phyloP scores from a whole-genome alignment of 2,113 vertebrate genomes.

The Stercorarius parasiticus region DNA sequence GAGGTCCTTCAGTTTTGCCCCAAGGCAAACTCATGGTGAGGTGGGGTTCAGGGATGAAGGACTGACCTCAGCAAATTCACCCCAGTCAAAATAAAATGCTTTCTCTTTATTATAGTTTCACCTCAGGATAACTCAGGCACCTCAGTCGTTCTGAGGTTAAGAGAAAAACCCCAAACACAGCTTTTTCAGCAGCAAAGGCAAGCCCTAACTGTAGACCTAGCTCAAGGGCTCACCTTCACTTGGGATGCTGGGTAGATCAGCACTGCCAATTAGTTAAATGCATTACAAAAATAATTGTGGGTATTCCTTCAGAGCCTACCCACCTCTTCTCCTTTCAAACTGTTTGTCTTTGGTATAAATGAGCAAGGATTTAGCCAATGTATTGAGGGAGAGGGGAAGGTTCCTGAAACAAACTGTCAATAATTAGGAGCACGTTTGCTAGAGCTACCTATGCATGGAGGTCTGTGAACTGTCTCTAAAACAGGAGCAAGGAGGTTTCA shows the following conservation, averaged over 20 bases:
- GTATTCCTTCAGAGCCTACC: not conserved
- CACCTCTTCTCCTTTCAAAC: not conserved
- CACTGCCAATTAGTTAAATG: not conserved
- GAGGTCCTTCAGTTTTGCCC: not conserved
- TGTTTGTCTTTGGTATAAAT: not conserved
- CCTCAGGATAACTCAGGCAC: not conserved
- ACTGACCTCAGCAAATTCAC: not conserved
- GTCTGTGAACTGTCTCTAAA: not conserved
- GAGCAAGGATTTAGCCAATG: not conserved
- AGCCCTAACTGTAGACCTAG: not conserved
- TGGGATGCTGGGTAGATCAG: not conserved
- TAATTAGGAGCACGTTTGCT: not conserved
- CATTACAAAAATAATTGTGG: not conserved
- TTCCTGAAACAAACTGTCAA: not conserved
- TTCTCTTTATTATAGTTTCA: not conserved
- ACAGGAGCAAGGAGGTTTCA: not conserved
- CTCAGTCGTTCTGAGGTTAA: not conserved
- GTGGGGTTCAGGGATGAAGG: not conserved
- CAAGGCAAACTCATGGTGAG: not conserved
- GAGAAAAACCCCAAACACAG: not conserved
- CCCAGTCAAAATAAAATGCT: not conserved
- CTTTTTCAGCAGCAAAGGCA: not conserved
- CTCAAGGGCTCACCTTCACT: not conserved
- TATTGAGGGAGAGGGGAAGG: not conserved
- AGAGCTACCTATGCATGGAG: rapidly evolving